phyloP scores from a whole-genome alignment of 2,888 invertebrate species.

The Lymantria monacha region DNA sequence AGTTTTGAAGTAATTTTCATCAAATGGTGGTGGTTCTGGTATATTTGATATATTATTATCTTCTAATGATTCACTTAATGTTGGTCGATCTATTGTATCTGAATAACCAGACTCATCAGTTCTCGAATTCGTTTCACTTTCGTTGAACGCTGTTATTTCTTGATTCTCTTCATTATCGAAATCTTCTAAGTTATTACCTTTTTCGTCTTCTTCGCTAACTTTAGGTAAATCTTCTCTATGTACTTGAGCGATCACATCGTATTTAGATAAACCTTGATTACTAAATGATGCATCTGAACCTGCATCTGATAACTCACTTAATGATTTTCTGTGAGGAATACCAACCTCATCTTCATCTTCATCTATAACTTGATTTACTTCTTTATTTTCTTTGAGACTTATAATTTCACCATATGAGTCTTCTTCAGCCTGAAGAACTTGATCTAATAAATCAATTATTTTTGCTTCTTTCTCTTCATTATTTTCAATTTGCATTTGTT shows the following conservation, averaged over 20 bases:
- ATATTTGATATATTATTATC: conserved; percentile 53
- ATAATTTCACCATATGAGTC: conserved; percentile 63
- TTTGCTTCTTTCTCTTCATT: conserved; percentile 75
- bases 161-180: conserved; percentile 42
- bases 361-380: conserved; percentile 37
- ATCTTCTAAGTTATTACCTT: conserved; percentile 32
- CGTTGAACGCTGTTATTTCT: conserved; percentile 60
- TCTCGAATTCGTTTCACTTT: conserved; percentile 66
- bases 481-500: conserved; percentile 60
- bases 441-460: conserved; percentile 72
- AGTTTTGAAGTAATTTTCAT: conserved; percentile 57
- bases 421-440: conserved; percentile 76
- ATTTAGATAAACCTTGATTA: conserved; percentile 73
- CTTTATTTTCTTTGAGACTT: conserved; percentile 53
- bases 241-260: conserved; percentile 81
- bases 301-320: conserved; percentile 69
- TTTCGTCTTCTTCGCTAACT: conserved; percentile 62
- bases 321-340: conserved; percentile 58
- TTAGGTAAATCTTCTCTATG: conserved; percentile 79
- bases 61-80: conserved; percentile 53
- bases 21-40: conserved; percentile 69
- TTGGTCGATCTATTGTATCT: conserved; percentile 65
- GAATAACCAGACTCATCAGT: conserved; percentile 77
- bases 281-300: conserved; percentile 70
- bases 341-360: conserved; percentile 33